These are phyloP conservation scores for Temnothorax rugatulus DNA, from an alignment of 2,888 invertebrate species.

Conservation along the genomic window DNA sequence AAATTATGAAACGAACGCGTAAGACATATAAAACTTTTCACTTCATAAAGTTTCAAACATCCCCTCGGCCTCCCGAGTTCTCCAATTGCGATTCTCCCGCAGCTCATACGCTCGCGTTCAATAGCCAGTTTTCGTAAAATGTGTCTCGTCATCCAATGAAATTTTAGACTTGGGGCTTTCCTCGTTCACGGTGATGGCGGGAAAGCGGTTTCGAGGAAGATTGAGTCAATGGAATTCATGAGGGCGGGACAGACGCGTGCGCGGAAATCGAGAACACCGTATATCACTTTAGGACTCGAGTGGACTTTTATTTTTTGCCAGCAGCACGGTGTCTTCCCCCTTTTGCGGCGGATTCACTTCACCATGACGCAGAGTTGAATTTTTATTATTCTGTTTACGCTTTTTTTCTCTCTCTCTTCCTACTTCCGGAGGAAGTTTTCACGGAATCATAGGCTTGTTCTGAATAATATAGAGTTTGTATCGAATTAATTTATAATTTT, in stretches of 20 bases:
- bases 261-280: slow-evolving; percentile 72
- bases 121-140: slow-evolving; percentile 5
- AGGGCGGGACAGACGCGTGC: slow-evolving; percentile 67
- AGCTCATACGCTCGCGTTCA: too few relatives aligned
- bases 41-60: not conserved
- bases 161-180: not conserved
- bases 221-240: slow-evolving; percentile 79
- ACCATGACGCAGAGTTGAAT: slow-evolving; percentile 76
- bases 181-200: slow-evolving; percentile 24
- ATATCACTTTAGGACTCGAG: slow-evolving; percentile 81
- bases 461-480: not conserved
- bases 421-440: slow-evolving; percentile 8
- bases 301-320: slow-evolving; percentile 78
- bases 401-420: not conserved
- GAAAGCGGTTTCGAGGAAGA: slow-evolving; percentile 59
- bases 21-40: not conserved
- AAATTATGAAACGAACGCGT: not conserved
- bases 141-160: not conserved
- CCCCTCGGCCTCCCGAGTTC: too few relatives aligned
- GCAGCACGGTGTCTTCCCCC: slow-evolving; percentile 70
- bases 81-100: too few relatives aligned
- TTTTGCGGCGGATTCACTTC: slow-evolving; percentile 66
- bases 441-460: not conserved
- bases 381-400: slow-evolving; percentile 78
- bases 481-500: not conserved